Percentiles rank a stretch among this genome's conserved stretches.
Conservation (phyloP, 2,888 invertebrate species). For the Phengaris arion region DNA sequence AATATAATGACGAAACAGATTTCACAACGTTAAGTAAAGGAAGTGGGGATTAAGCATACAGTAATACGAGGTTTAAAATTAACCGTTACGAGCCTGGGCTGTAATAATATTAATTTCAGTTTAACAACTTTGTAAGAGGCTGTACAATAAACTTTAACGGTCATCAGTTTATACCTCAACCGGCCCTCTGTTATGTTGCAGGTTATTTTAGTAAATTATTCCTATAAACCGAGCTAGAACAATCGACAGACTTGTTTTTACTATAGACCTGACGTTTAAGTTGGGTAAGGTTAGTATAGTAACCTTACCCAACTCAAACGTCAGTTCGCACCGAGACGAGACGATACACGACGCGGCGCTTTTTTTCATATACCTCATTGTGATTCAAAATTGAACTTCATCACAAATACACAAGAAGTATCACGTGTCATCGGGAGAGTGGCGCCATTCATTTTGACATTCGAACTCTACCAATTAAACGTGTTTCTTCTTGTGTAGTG, state of each 20-base stretch:
- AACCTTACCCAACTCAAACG: background rate
- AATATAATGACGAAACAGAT: background rate
- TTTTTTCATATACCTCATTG: too few species aligned
- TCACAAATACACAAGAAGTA: too few species aligned
- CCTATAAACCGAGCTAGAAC: background rate
- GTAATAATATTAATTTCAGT: conserved; percentile 12
- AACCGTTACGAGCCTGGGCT: background rate
- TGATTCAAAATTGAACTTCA: too few species aligned
- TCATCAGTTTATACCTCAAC: background rate
- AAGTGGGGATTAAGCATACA: background rate
- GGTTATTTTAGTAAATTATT: background rate
- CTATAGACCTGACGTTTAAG: background rate
- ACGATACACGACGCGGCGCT: too few species aligned
- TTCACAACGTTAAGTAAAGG: background rate
- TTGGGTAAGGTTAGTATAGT: too few species aligned
- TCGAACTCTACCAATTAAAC: too few species aligned
- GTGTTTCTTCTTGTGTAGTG: too few species aligned
- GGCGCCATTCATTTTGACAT: too few species aligned
- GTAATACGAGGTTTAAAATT: background rate
- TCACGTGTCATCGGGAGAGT: too few species aligned
- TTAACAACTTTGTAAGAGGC: conserved; percentile 18
- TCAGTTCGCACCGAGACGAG: background rate
- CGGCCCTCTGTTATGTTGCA: background rate
- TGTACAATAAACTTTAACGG: background rate
- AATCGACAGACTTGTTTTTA: background rate